Evolutionary conservation across 2,797 vertebrate genomes (phyloP), one percentile per base, ranked within the genome.

Genomic region (Centroberyx gerrardi): DNA sequence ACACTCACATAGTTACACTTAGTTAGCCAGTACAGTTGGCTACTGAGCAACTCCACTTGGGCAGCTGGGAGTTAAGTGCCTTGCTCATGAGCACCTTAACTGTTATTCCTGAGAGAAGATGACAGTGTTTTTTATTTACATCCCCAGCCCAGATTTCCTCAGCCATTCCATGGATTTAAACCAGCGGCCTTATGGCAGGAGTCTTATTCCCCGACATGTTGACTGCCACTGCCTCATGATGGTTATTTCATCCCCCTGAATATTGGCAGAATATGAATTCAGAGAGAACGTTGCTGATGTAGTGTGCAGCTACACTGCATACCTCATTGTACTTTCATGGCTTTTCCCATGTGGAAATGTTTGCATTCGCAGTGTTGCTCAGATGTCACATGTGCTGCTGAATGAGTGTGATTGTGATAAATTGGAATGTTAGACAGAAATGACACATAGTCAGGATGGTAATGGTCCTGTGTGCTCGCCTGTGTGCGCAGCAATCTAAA

Each of bases 381-480:
- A 82, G 81, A 87, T 93, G 93, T 93, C 93, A 93, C 81, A 90
- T 22, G 64, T 66, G 88, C 80, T 78, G 86, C 86, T 94, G 93
- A 94, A 94, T 90, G 87, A 92, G 90, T 87, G 82, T 90, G 92
- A 93, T 93, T 92, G 89, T 94, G 94, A 94, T 94, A 87, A 94
- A 96, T 94, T 93, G 87, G 90, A 89, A 90, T 78, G 86, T 91
- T 93, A 78, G 92, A 93, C 89, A 78, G 88, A 87, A 92, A 88
- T 92, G 93, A 92, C 94, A 94, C 87, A 59, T 85, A 81, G 91
- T 91, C 88, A 63, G 88, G 84, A 93, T 85, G 84, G 89, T 94
- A 95, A 94, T 94, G 81, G 83, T 78, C 58, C 66, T 83, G 68
- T 86, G 86, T 91, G 69, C 75, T 60, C 71, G 51, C 65, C 62